Base-by-base conservation (phyloP, 2,888 invertebrate species). In the Timema cristinae region DNA sequence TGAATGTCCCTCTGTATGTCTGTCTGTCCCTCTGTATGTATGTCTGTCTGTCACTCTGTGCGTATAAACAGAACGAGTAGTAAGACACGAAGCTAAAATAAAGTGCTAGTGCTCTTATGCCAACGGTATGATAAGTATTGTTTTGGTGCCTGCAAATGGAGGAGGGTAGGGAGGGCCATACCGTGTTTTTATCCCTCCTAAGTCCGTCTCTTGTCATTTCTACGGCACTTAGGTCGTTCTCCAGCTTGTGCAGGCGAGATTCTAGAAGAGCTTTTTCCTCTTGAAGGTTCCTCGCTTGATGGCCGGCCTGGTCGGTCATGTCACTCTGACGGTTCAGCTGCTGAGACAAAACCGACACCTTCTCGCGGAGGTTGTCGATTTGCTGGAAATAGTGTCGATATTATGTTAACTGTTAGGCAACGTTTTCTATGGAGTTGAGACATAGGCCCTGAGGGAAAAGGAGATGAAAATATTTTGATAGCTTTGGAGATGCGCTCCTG, bases 171-270 rank as follows among this genome's bases (percentile, higher is more conserved):
- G 54, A 4, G 54, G 47, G 6, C 13, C 86, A 85, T 81, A 93
- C 93, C 78, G 90, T 90, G 76, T 89, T 88, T 81, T 93, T 94
- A 79, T 94, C 93, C 77, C 90, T 86, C 73, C 90, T 87, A 54
- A 93, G 83, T 52, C 87, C 88, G 76, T 94, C 93, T 76, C 89
- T 86, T 10, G 91, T 85, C 7, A 91, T 83, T 79, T 93, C 93
- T 54, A 88, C 85, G 0, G 91, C 86, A 72, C 89, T 89, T 50
- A 95, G 85, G 79, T 96, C 95, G 0, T 90, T 86, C 78, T 95
- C 94, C 15, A 90, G 84, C 79, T 93, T 92, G 78, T 92, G 90
- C 71, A 95, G 84, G 74, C 92, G 88, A 68, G 88, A 86, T 77
- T 93, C 91, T 48, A 94, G 82, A 76, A 90, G 87, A 68, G 88